Base-by-base conservation (phyloP, 2,113 vertebrate species). In the Dicerorhinus sumatrensis region DNA sequence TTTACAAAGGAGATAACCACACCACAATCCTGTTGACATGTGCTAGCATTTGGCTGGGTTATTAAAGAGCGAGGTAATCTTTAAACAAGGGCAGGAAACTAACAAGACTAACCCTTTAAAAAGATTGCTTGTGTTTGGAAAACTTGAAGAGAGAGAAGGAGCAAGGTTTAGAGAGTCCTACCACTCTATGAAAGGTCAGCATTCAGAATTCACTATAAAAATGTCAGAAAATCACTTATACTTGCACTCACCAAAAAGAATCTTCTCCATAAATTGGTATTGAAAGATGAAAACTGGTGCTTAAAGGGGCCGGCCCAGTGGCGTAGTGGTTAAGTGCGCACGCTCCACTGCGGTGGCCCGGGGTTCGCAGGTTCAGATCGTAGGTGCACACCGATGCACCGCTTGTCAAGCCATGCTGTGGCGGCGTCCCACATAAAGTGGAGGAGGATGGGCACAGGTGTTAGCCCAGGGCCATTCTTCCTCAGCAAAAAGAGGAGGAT, bases 41-140 rank as follows among this genome's bases (percentile, higher is more conserved):
- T 8, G 23, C 58, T n/a, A 72, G 33, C 56, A 88, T 65, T 76
- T 91, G 86, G 27, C 10, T 85, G 70, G 62, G 33, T 84, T 85
- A 93, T 7, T 85, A 72, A 94, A 96, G 92, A 94, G 67, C 88
- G 48, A 96, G 82, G 85, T 62, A 63, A 89, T 86, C 29, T 31
- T 83, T 93, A 54, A 91, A 73, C 10, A 70, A 42, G 10, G 48
- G 29, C 11, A 17, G 20, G 79, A 86, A 62, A 92, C 62, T 88
- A 90, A 69, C 56, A 77, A 87, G 54, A 96, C 12, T 11, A 84
- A 29, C 20, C 9, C 54, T 69, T 89, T 76, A 36, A 70, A 85
- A 91, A 73, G 63, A 91, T 65, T 27, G 23, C 36, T 81, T 58
- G 31, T n/a, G 8, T 90, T 70, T 95, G 75, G 54, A 88, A 92